Evolutionary conservation across 92 coral and sea anemone species (phyloP).

Genomic region (Actinostola sp.): DNA sequence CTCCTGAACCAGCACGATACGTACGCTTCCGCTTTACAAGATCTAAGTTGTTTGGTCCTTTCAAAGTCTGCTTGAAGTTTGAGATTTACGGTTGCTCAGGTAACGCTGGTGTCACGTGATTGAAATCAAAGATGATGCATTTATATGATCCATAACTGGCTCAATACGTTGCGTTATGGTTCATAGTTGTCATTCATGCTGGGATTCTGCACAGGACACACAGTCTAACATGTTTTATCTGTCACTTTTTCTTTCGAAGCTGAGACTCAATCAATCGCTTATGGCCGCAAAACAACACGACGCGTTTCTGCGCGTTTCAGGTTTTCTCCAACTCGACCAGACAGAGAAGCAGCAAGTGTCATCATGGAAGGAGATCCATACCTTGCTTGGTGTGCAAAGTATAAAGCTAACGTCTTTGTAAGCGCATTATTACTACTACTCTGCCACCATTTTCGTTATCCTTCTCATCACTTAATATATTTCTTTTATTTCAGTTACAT

Average conservation of each 20-base stretch:
- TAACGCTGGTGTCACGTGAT: not conserved
- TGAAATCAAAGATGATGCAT: not conserved
- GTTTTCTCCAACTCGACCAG: conserved; percentile 8
- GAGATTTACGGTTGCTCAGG: conserved; percentile 65
- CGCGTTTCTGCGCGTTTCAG: not conserved
- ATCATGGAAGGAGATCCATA: conserved; percentile 37
- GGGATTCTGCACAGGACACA: no score
- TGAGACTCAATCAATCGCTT: conserved; percentile 42
- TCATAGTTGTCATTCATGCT: no score
- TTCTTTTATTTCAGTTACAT: conserved; percentile 18
- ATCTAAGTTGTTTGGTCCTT: not conserved
- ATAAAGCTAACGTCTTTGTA: conserved; percentile 9
- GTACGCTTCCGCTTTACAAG: conserved; percentile 33
- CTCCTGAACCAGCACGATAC: conserved; percentile 28
- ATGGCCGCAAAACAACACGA: not conserved
- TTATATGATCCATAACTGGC: not conserved
- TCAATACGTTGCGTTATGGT: no score
- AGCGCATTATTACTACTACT: not conserved
- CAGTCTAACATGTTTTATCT: not conserved
- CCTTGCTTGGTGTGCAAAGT: conserved; percentile 29
- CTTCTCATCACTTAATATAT: not conserved
- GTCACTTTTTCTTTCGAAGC: conserved; percentile 12
- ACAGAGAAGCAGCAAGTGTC: not conserved
- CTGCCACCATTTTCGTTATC: not conserved
- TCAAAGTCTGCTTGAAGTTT: conserved; percentile 49